These are phyloP conservation scores for Corydoras sp. DNA, from an alignment of 2,113 vertebrate genomes.

Conservation along the genomic window DNA sequence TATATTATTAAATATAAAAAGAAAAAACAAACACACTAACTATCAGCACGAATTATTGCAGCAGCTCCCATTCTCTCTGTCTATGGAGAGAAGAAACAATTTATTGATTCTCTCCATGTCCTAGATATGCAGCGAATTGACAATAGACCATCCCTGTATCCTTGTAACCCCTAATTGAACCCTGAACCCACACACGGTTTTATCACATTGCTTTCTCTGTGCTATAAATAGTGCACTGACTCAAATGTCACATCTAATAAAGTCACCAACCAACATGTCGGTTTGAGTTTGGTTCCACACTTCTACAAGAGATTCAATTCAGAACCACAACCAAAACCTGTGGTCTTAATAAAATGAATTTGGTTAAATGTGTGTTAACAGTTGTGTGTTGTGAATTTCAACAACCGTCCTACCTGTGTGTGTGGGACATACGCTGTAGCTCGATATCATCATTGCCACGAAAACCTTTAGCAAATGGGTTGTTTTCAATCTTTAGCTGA, in stretches of 20 bases:
- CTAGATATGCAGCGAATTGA: too few species aligned
- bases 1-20: too few species aligned
- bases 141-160: too few species aligned
- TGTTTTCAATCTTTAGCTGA: slow-evolving; percentile 93
- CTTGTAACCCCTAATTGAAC: too few species aligned
- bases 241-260: slow-evolving; percentile 36
- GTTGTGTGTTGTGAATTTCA: not conserved
- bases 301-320: slow-evolving; percentile 11
- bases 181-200: not conserved
- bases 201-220: slow-evolving; percentile 17
- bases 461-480: slow-evolving; percentile 94
- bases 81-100: too few species aligned
- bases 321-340: slow-evolving; percentile 21
- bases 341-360: not conserved
- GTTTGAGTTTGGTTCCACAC: slow-evolving; percentile 29
- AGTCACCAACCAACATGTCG: slow-evolving; percentile 26
- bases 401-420: slow-evolving; percentile 74
- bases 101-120: too few species aligned
- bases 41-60: too few species aligned
- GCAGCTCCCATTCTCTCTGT: too few species aligned
- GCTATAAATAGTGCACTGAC: slow-evolving; percentile 34
- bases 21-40: too few species aligned
- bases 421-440: slow-evolving; percentile 83
- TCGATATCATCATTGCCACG: slow-evolving; percentile 90
- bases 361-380: not conserved